Evolutionary conservation across 2,113 vertebrate species (phyloP), one percentile per base, ranked within the genome.

Genomic region (Chaetura pelagica): DNA sequence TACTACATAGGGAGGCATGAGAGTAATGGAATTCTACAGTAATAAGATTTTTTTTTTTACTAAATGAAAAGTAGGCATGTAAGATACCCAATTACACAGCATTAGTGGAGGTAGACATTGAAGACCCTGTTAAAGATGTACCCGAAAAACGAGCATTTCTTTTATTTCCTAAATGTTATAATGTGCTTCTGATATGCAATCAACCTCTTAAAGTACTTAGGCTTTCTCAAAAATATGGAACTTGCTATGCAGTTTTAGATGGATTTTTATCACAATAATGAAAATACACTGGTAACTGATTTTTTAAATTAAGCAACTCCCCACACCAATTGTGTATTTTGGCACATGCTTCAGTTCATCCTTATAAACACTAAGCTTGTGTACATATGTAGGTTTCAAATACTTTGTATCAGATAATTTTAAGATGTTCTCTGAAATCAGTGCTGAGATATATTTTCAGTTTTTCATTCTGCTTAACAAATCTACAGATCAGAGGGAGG

Each of bases 1-100:
- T 98, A 96, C 98, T 97, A 96, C 94, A 97, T 89, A 97, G 97
- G 93, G 93, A 98, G 97, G 95, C 96, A 96, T 92, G 87, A 95
- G 97, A 98, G 93, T 98, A 98, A 97, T 97, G 96, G 97, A 97
- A 97, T 98, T 98, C 96, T 97, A 89, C 96, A 96, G 97, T 94
- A 98, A 98, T 97, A 96, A 79, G 96, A 75, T 97, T 96, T 97
- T 96, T 97, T 96, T 96, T 96, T 96, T 91, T 90, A 94, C 96
- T 97, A 98, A 98, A 98, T 97, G 97, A 98, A 94, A 97, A 93
- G 86, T 44, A 63, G 69, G 82, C 92, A 90, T 97, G 52, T 30
- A 95, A 96, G 95, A 94, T 94, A 80, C 86, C 86, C 80, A 88
- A 68, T 93, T 96, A 86, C 34, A 62, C 84, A 92, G 82, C 67